phyloP scores from a whole-genome alignment of 2,888 invertebrate genomes.

The Macrophya annulata region DNA sequence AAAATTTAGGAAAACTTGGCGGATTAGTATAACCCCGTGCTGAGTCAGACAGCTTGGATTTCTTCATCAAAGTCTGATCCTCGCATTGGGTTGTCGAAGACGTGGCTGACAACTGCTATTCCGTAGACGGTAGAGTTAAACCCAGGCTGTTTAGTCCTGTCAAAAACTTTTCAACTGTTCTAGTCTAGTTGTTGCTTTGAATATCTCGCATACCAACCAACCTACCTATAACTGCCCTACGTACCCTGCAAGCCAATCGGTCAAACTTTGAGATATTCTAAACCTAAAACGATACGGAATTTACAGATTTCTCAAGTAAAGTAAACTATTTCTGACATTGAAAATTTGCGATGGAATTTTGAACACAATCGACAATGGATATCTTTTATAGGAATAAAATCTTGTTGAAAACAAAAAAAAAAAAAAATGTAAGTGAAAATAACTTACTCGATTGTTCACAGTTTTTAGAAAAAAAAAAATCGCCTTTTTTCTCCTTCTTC shows the following conservation, averaged over 20 bases:
- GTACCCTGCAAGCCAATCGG: not conserved
- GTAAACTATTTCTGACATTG: not conserved
- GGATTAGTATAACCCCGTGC: not conserved
- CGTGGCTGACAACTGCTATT: not conserved
- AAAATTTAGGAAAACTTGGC: not conserved
- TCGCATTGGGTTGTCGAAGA: not conserved
- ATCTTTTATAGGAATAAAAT: no score
- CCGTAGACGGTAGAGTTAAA: not conserved
- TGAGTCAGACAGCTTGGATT: not conserved
- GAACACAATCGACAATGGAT: no score
- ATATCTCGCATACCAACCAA: conserved; percentile 16
- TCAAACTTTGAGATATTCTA: conserved; percentile 6
- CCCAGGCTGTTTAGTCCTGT: not conserved
- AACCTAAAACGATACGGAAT: not conserved
- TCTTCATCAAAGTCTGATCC: conserved; percentile 1
- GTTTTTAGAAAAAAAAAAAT: not conserved
- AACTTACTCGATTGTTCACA: not conserved
- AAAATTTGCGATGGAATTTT: not conserved
- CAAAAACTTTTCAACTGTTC: conserved; percentile 33
- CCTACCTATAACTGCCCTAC: not conserved
- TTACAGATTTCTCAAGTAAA: not conserved
- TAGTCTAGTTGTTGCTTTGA: conserved; percentile 1
- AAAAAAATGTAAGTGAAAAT: no score
- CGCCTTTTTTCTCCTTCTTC: not conserved
- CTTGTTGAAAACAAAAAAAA: no score